A percentile compares a stretch with the other conserved stretches of the same genome.
These are phyloP conservation scores for Sitta carolinensis DNA, from an alignment of 2,797 vertebrate species.

Conservation along the genomic window DNA sequence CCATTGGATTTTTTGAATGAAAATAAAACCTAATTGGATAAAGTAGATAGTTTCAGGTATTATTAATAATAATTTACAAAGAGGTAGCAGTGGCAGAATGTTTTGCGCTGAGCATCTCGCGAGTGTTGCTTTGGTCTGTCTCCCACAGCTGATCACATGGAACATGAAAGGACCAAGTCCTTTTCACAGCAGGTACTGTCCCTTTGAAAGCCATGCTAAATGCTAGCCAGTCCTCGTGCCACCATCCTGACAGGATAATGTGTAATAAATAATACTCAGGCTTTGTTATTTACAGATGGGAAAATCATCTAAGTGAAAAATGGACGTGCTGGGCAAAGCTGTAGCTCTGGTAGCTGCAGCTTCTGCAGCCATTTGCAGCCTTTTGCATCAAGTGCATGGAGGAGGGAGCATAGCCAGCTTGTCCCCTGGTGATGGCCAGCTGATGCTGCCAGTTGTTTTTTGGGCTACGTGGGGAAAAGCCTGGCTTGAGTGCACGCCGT, in stretches of 20 bases:
- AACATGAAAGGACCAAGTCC: background rate
- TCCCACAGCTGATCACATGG: background rate
- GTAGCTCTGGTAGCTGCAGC: background rate
- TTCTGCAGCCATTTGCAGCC: background rate
- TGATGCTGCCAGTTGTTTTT: background rate
- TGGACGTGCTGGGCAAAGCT: background rate
- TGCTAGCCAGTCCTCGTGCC: background rate
- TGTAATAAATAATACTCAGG: background rate
- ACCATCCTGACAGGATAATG: background rate
- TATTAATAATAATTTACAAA: background rate
- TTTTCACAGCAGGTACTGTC: background rate
- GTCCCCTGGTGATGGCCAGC: background rate
- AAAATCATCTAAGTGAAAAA: background rate
- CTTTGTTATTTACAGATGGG: background rate
- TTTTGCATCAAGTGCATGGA: background rate
- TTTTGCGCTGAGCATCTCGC: accelerated
- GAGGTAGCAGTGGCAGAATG: background rate
- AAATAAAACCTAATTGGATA: background rate
- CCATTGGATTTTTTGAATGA: background rate
- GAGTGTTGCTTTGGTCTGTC: background rate
- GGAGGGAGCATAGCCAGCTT: background rate
- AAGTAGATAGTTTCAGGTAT: background rate
- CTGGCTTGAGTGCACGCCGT: accelerated
- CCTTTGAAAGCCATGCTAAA: background rate
- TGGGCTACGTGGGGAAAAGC: background rate